Base-by-base conservation (phyloP, 2,888 invertebrate genomes). In the Orthosia gracilis region DNA sequence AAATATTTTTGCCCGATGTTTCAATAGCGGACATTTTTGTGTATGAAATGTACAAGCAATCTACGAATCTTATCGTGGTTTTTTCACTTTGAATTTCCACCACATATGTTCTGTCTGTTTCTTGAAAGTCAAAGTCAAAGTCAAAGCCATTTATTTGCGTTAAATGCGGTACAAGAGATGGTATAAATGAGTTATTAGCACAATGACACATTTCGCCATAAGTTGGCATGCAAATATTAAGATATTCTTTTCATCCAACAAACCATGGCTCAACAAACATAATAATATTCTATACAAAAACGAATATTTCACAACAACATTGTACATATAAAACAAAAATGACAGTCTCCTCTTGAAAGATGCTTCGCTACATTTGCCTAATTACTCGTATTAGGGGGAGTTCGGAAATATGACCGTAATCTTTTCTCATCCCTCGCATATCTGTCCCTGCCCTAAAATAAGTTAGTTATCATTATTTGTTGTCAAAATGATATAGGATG, bases 401-500 rank as follows among this genome's bases (percentile, higher is more conserved):
- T 70, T 82, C 77, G 80, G 85, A 90, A 89, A 89, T 91, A 91
- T 90, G 91, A 85, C 86, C 84, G 86, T 88, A 87, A 89, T 91
- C 87, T 91, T 88, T 88, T 85, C 82, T 79, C 71, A 78, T 77
- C 84, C 82, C 80, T 82, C 73, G 76, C 79, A 83, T 86, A 83
- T 85, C 82, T 85, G 80, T 87, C 85, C 73, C 77, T 79, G 83
- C 83, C 83, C 71, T 76, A 82, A 85, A 84, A 86, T 76, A 79
- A 87, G 85, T 82, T 71, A 52, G 65, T 83, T 59, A 59, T 66
- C 72, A 82, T 77, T 71, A 83, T 65, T 77, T 63, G 49, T 57
- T 81, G 72, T 81, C 81, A 71, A 57, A 64, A 61, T 63, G 71
- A 72, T 68, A n/a, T 23, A 76, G 18, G 59, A 65, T 80, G 65